A percentile compares a stretch with the other conserved stretches of the same genome.
phyloP scores from a whole-genome alignment of 2,797 vertebrate genomes.

The Strix occidentalis region DNA sequence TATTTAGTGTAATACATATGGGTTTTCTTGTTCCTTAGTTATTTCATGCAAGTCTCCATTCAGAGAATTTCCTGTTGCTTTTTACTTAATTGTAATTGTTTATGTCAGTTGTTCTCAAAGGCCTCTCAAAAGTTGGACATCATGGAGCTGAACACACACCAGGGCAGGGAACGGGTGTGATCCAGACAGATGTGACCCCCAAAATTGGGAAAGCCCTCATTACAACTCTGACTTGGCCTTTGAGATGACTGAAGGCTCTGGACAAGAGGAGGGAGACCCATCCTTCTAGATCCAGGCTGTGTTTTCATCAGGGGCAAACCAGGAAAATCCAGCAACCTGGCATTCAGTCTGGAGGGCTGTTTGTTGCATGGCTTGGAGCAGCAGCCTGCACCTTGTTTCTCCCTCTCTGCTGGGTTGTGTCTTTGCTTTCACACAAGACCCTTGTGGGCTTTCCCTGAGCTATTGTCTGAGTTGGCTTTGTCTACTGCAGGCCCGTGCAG shows the following conservation, averaged over 20 bases:
- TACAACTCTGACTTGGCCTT: neutral
- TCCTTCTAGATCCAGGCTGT: neutral
- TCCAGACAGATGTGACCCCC: neutral
- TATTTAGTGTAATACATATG: neutral
- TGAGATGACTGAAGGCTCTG: neutral
- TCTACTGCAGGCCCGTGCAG: neutral
- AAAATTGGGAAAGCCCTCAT: fast-evolving
- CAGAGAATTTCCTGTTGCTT: neutral
- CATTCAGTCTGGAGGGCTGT: neutral
- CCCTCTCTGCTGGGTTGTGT: neutral
- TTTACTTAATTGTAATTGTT: neutral
- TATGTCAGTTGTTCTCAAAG: neutral
- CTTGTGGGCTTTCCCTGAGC: neutral
- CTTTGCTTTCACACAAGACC: neutral
- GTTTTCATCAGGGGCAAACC: neutral
- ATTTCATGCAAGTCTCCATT: neutral
- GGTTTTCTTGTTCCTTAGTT: neutral
- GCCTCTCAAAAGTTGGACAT: neutral
- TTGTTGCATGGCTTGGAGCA: neutral
- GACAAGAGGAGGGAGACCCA: neutral
- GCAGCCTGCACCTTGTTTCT: fast-evolving
- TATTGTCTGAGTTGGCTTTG: neutral
- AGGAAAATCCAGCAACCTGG: neutral
- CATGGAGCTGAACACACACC: neutral
- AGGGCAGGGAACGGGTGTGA: neutral